Conservation (phyloP, 2,888 invertebrate genomes). For the Tenodera sinensis region DNA sequence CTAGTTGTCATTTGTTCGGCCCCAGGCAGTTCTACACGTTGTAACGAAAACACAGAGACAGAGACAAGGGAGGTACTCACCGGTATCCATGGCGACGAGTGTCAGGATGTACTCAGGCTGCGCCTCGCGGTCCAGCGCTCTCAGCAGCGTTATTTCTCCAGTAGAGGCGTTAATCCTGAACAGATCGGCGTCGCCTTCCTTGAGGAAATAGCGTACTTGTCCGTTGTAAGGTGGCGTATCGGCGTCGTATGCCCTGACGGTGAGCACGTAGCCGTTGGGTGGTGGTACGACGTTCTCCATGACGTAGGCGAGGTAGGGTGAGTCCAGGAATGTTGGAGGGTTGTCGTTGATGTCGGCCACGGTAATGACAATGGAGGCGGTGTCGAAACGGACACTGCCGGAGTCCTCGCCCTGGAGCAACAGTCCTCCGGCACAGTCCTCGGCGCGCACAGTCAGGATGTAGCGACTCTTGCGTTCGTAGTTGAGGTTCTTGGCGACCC, state of each 20-base stretch:
- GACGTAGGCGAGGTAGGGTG: conserved; percentile 90
- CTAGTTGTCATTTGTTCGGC: no score
- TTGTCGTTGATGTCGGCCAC: conserved; percentile 93
- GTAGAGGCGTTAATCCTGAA: conserved; percentile 90
- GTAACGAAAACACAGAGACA: no score
- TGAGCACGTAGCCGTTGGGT: conserved; percentile 56
- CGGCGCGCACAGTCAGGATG: conserved; percentile 77
- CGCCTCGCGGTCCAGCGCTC: conserved; percentile 79
- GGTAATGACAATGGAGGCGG: conserved; percentile 65
- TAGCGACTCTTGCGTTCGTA: conserved; percentile 87
- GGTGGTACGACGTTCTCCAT: conserved; percentile 88
- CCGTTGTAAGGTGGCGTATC: conserved; percentile 88
- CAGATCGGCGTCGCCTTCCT: conserved; percentile 86
- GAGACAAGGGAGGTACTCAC: conserved; percentile 53
- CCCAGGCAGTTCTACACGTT: no score
- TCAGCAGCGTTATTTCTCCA: conserved; percentile 81
- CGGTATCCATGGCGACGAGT: conserved; percentile 90
- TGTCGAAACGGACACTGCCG: conserved; percentile 57
- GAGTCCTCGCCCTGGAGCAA: conserved; percentile 27
- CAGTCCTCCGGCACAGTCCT: conserved; percentile 73
- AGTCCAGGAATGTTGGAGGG: conserved; percentile 87
- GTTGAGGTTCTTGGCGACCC: conserved; percentile 90
- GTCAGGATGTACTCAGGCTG: conserved; percentile 81
- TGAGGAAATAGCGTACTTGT: conserved; percentile 87
- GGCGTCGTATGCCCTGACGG: conserved; percentile 84